Evolutionary conservation across 1,140 invertebrate genomes (phyloP).

Genomic region (Musca vetustissima): DNA sequence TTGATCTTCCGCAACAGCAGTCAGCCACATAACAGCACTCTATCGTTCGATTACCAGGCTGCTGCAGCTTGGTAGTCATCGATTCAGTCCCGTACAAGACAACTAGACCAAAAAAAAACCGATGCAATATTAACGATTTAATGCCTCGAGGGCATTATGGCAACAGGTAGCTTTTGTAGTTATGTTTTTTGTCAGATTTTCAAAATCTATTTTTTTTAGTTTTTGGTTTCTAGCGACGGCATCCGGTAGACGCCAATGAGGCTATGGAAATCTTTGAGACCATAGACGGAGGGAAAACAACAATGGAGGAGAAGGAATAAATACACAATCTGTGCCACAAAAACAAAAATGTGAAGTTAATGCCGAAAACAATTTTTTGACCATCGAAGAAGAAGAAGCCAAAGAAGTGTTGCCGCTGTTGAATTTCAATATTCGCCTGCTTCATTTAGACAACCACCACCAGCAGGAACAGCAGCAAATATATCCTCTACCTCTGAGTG

Average conservation of each 20-base stretch:
- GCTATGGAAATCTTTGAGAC: neutral
- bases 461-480: conserved; percentile 4
- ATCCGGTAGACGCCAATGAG: too few species aligned
- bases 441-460: conserved; percentile 6
- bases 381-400: neutral
- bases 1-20: too few species aligned
- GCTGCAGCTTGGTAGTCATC: too few species aligned
- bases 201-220: conserved; percentile 15
- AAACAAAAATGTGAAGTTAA: too few species aligned
- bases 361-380: neutral
- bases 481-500: conserved; percentile 11
- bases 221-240: too few species aligned
- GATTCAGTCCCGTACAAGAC: too few species aligned
- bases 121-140: conserved; percentile 30
- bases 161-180: conserved; percentile 35
- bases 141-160: conserved; percentile 37
- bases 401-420: neutral
- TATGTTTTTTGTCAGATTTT: conserved; percentile 9
- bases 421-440: too few species aligned
- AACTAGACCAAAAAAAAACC: neutral
- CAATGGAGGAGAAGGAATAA: neutral
- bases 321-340: neutral
- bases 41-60: too few species aligned
- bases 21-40: neutral
- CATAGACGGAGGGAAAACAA: too few species aligned